Base-by-base conservation (phyloP, 2,113 vertebrate genomes). In the Progne subis region DNA sequence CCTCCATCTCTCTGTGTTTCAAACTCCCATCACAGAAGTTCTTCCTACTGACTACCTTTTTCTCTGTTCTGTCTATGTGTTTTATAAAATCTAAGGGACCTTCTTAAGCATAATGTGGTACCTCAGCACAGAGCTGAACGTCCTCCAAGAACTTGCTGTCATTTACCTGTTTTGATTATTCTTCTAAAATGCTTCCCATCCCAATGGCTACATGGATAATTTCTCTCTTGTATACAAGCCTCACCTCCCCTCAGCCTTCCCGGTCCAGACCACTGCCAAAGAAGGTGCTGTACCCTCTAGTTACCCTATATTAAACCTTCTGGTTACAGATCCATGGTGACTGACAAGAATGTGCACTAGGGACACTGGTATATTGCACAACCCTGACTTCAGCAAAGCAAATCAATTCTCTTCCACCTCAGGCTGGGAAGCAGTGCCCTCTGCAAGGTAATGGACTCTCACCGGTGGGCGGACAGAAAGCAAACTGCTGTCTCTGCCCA, bases 231-330 rank as follows among this genome's bases (percentile, higher is more conserved):
- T 5, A 34, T 12, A 25, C 2, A 8, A 79, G 20, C 13, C 8
- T 60, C 57, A 34, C 15, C 13, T 78, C n/a, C 20, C 25, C 65
- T 82, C 72, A 39, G 28, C 23, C 34, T 68, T 64, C 26, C 18
- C 3, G 0, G 21, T 12, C 7, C 11, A 0, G 24, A 4, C 6
- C 64, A 31, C 0, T 53, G 71, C 28, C 12, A 37, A 53, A 82
- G 43, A 61, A 86, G 34, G 6, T 17, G 19, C 56, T 46, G 9
- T 11, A 31, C 18, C 11, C 25, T 86, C 74, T 24, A 49, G 47
- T n/a, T 64, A 31, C 19, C 28, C 31, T 41, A 5, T 18, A 79
- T 69, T 57, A 87, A 92, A 89, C 9, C 21, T 90, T 52, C 46
- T 71, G 25, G 19, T 60, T 43, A 32, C 25, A 63, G 52, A 50